phyloP scores from a whole-genome alignment of 1,140 invertebrate species.

The Bombus pascuorum region DNA sequence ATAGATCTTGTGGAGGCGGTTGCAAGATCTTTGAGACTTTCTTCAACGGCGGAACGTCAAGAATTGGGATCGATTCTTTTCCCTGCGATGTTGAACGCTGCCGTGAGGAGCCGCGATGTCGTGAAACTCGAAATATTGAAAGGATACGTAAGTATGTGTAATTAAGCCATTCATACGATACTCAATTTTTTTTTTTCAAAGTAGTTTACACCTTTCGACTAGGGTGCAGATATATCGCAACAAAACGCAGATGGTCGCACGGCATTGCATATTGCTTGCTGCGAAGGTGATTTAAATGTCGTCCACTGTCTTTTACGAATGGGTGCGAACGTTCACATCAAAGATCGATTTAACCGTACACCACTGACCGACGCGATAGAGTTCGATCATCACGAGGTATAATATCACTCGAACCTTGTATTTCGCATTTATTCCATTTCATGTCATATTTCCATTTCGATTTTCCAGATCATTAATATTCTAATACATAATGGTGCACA shows the following conservation, averaged over 20 bases:
- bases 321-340: slow-evolving; percentile 93
- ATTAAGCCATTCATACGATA: too few relatives aligned
- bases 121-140: slow-evolving; percentile 83
- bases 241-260: slow-evolving; percentile 91
- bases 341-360: slow-evolving; percentile 86
- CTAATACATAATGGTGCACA: slow-evolving; percentile 87
- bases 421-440: background rate
- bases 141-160: slow-evolving; percentile 77
- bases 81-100: slow-evolving; percentile 89
- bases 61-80: slow-evolving; percentile 89
- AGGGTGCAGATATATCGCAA: slow-evolving; percentile 90
- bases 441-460: background rate
- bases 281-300: slow-evolving; percentile 86
- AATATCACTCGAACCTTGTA: background rate
- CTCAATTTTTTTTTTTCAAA: background rate
- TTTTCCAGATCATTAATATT: slow-evolving; percentile 81
- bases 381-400: slow-evolving; percentile 84
- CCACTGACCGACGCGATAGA: slow-evolving; percentile 86
- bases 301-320: slow-evolving; percentile 90
- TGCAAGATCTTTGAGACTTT: slow-evolving; percentile 86
- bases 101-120: slow-evolving; percentile 87
- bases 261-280: slow-evolving; percentile 91
- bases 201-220: slow-evolving; percentile 11
- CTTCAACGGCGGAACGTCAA: slow-evolving; percentile 87
- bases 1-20: slow-evolving; percentile 87